phyloP scores from a whole-genome alignment of 2,797 vertebrate genomes.

The Carduelis carduelis region DNA sequence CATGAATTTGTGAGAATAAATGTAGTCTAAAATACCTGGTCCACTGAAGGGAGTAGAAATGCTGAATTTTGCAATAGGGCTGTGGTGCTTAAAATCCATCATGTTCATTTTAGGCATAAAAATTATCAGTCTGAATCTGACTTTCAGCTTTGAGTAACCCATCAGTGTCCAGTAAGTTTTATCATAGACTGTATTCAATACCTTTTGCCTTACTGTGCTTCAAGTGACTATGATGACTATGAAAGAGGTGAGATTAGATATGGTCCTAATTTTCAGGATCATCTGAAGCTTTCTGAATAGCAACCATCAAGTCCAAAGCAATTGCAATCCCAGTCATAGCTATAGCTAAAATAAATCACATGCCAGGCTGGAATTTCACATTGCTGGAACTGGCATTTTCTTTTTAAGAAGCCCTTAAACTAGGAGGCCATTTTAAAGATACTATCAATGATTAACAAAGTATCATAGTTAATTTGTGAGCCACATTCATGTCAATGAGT shows the following conservation, averaged over 20 bases:
- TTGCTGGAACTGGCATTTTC: not conserved
- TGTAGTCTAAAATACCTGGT: not conserved
- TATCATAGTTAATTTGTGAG: not conserved
- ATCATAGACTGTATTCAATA: not conserved
- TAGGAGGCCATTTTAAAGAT: not conserved
- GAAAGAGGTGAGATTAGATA: not conserved
- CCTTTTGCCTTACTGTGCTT: not conserved
- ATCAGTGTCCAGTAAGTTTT: not conserved
- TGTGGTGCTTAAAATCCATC: not conserved
- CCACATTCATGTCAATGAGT: not conserved
- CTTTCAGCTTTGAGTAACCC: not conserved
- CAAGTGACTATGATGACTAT: not conserved
- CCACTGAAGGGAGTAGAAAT: not conserved
- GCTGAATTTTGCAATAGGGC: not conserved
- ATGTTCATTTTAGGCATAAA: not conserved
- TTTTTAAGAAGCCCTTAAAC: not conserved
- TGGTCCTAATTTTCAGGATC: not conserved
- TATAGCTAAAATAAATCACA: not conserved
- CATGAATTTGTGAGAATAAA: not conserved
- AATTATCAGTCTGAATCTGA: not conserved
- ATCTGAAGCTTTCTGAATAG: conserved; percentile 26
- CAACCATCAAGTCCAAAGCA: not conserved
- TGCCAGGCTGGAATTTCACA: not conserved
- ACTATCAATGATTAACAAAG: not conserved
- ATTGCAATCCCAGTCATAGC: not conserved